A percentile compares a stretch with the other conserved stretches of the same genome.
Evolutionary conservation across 2,113 vertebrate genomes (phyloP).

Genomic region (Otolemur garnettii): DNA sequence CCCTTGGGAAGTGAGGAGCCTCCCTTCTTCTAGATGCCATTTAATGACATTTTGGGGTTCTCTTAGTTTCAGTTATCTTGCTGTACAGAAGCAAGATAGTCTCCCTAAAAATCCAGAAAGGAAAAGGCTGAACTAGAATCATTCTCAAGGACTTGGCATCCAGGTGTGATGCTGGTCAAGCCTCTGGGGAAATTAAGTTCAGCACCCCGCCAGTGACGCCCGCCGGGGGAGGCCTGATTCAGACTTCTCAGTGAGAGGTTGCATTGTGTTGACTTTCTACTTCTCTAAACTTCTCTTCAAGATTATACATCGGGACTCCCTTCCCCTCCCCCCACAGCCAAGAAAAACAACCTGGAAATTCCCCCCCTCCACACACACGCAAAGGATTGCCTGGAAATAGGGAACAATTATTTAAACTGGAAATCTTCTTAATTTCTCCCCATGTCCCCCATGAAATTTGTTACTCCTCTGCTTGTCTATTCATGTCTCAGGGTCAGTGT

Average conservation of each 20-base stretch:
- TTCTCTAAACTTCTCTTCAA: not conserved
- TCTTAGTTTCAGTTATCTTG: not conserved
- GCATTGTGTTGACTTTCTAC: not conserved
- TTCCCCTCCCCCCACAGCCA: not conserved
- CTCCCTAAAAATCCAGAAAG: not conserved
- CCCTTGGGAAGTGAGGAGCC: not conserved
- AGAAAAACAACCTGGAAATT: slow-evolving; percentile 59
- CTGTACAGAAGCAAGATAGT: not conserved
- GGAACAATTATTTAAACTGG: not conserved
- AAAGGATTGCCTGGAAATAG: not conserved
- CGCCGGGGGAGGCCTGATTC: not conserved
- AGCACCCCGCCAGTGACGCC: not conserved
- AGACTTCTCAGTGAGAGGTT: not conserved
- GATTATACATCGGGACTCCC: not conserved
- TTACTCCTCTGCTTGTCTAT: slow-evolving; percentile 53
- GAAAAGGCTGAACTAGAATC: not conserved
- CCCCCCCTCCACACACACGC: too few species aligned
- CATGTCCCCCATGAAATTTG: not conserved
- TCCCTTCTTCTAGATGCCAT: not conserved
- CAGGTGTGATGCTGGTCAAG: not conserved
- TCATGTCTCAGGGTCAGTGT: not conserved
- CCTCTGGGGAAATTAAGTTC: not conserved
- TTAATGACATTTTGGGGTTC: not conserved
- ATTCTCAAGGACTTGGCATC: not conserved
- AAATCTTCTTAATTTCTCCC: not conserved